phyloP scores from a whole-genome alignment of 2,113 vertebrate species.

The Pseudorhombus dupliciocellatus region DNA sequence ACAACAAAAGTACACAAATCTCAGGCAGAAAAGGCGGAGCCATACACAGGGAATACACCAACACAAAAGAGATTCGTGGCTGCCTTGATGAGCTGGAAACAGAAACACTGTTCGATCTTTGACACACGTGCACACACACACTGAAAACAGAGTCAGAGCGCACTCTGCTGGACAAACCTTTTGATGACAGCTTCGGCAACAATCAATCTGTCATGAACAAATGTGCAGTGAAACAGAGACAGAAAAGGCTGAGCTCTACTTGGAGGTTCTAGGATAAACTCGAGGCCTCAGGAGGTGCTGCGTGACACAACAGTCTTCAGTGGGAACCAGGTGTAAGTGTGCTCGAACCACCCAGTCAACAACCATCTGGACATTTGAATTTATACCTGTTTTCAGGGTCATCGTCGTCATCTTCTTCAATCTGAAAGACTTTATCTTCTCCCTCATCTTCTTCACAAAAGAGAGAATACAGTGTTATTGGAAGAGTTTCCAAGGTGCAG shows the following conservation, averaged over 20 bases:
- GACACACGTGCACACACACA: no score
- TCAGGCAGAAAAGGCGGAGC: no score
- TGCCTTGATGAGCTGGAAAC: background rate
- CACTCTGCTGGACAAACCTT: background rate
- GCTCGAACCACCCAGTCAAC: background rate
- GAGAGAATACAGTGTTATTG: background rate
- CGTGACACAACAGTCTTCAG: no score
- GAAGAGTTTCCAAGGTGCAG: background rate
- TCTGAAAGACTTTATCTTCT: conserved; percentile 82
- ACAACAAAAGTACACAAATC: no score
- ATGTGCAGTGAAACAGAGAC: no score
- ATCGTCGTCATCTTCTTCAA: conserved; percentile 89
- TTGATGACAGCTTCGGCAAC: background rate
- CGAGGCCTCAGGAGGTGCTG: no score
- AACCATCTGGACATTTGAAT: conserved; percentile 43
- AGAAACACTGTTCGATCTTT: no score
- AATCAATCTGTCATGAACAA: background rate
- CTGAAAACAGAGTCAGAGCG: background rate
- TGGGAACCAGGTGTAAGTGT: conserved; percentile 4
- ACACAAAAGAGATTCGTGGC: background rate
- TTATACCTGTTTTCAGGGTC: conserved; percentile 96
- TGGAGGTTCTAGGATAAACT: no score
- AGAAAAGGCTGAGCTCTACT: no score
- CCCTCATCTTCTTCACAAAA: conserved; percentile 88
- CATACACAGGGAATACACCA: background rate